Percentiles rank a stretch among this genome's conserved stretches.
phyloP scores from a whole-genome alignment of 2,113 vertebrate species.

The Burhinus bistriatus region DNA sequence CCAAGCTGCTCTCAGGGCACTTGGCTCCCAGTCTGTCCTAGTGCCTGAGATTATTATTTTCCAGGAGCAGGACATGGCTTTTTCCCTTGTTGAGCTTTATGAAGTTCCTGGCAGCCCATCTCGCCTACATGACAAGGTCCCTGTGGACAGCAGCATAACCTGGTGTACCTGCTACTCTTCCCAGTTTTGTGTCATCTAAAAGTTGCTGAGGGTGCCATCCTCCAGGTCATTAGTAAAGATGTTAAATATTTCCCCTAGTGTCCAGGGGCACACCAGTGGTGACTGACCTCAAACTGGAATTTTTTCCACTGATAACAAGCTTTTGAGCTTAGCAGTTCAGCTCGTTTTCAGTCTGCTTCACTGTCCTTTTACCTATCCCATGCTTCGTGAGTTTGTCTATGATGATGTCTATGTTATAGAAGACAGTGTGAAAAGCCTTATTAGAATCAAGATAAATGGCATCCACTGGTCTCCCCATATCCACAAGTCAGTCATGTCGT shows the following conservation, averaged over 20 bases:
- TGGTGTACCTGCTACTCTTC: neutral
- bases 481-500: neutral
- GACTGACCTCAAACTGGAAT: neutral
- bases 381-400: neutral
- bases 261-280: fast-evolving
- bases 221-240: neutral
- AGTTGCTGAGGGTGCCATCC: neutral
- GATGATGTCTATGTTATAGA: neutral
- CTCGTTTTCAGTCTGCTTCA: neutral
- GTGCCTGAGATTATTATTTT: neutral
- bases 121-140: neutral
- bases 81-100: neutral
- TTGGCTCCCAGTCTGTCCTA: neutral
- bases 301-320: neutral
- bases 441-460: neutral
- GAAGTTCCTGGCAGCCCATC: neutral
- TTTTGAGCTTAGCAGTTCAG: neutral
- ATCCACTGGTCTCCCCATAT: neutral
- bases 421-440: neutral
- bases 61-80: neutral
- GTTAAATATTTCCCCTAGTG: neutral
- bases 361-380: neutral
- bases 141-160: neutral
- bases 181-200: neutral
- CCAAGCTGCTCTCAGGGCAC: neutral